Evolutionary conservation across 2,888 invertebrate genomes (phyloP).

Genomic region (Pecten maximus): DNA sequence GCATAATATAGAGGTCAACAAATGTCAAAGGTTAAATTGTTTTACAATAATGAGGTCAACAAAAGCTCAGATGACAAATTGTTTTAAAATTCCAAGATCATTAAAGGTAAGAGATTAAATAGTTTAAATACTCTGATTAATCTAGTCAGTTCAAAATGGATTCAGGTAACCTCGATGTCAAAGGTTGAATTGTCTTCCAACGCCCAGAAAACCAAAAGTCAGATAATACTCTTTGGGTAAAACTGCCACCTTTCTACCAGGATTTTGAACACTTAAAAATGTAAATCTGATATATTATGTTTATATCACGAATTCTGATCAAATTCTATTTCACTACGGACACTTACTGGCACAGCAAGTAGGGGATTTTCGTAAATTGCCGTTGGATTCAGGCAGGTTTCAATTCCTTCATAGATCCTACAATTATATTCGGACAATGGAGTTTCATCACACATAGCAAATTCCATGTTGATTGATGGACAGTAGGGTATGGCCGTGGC

Average conservation of each 20-base stretch:
- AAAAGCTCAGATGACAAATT: not conserved
- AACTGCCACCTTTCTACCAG: too few species aligned
- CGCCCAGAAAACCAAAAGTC: too few species aligned
- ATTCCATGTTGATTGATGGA: not conserved
- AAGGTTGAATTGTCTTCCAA: too few species aligned
- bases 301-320: not conserved
- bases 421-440: not conserved
- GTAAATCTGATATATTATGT: too few species aligned
- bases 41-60: not conserved
- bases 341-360: not conserved
- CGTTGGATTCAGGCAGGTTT: not conserved
- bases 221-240: too few species aligned
- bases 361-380: not conserved
- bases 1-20: not conserved
- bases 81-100: not conserved
- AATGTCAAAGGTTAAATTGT: not conserved
- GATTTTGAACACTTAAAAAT: too few species aligned
- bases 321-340: not conserved
- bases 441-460: not conserved
- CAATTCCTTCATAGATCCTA: not conserved
- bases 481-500: not conserved
- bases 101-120: too few species aligned
- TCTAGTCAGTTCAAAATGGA: too few species aligned
- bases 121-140: too few species aligned
- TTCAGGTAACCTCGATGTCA: too few species aligned